These are phyloP conservation scores for Anticlea derivata DNA, from an alignment of 2,888 invertebrate genomes.

Conservation along the genomic window DNA sequence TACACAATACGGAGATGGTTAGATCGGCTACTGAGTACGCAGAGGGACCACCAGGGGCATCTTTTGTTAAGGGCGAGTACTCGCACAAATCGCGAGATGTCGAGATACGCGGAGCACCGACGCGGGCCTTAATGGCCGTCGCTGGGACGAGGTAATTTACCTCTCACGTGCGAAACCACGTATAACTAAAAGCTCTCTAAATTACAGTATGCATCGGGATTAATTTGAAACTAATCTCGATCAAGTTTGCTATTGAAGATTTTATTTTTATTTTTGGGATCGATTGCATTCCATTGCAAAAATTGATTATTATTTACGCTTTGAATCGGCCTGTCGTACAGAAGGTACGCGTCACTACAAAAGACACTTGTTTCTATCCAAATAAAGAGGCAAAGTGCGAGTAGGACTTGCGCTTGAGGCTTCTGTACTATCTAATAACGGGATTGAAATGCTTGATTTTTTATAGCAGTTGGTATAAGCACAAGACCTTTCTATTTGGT, in stretches of 20 bases:
- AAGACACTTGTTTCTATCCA: no score
- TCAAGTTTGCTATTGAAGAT: slow-evolving; percentile 54
- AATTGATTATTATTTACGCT: not conserved
- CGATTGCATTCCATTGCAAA: not conserved
- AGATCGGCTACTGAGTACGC: slow-evolving; percentile 56
- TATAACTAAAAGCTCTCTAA: slow-evolving; percentile 80
- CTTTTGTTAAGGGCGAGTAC: slow-evolving; percentile 73
- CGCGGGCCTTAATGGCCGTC: slow-evolving; percentile 75
- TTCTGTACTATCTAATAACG: no score
- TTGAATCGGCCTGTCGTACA: no score
- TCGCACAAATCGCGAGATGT: slow-evolving; percentile 77
- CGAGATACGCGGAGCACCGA: slow-evolving; percentile 72
- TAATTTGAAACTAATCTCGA: slow-evolving; percentile 77
- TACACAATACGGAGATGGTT: slow-evolving; percentile 56
- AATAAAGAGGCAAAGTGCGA: no score
- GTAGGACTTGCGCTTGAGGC: no score
- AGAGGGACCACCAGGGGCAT: slow-evolving; percentile 73
- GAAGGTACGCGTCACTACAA: no score
- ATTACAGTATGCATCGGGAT: slow-evolving; percentile 75
- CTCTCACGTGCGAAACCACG: slow-evolving; percentile 80
- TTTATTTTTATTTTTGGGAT: slow-evolving; percentile 26
- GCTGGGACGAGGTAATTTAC: slow-evolving; percentile 77
- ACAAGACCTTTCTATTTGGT: no score
- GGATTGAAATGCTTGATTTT: no score
- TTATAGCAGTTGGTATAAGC: no score